Evolutionary conservation across 2,888 invertebrate species (phyloP), one percentile per base, ranked within the genome.

Genomic region (Acleris literana): DNA sequence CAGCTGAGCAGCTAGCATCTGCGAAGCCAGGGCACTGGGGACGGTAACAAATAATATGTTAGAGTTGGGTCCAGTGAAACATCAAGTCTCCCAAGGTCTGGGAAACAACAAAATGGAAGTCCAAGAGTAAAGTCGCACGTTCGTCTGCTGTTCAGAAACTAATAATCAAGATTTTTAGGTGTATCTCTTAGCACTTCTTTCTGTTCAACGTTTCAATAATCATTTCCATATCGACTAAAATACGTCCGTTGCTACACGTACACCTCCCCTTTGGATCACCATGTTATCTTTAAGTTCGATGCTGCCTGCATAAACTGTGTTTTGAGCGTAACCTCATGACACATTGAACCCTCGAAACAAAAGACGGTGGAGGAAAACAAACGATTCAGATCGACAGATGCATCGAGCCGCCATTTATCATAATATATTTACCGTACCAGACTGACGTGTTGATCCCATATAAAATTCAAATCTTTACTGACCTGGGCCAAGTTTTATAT

Each of bases 1-100:
- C 93, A 97, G 95, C 95, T 97, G 97, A 94, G 96, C 95, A 94
- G 97, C 97, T 95, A 97, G 96, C 97, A 97, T 97, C 97, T 97
- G 97, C 94, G 97, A 96, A 95, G 97, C 97, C 95, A 97, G 97
- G 96, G 97, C 97, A 97, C 97, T 97, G 96, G 95, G 95, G 94
- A 96, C 94, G 94, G 90, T 93, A 94, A 92, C 85, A 91, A 83
- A 87, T 85, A 79, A 83, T 81, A 83, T 85, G 88, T 92, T 92
- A 92, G 89, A 88, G 77, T 78, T 80, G 73, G 75, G 79, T 80
- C 81, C 82, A 84, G 79, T 81, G 79, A 72, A 71, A 73, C 71
- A 70, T 68, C 73, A 68, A 72, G 76, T 77, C 76, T 80, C 67
- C 73, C 76, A 68, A 68, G 59, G 43, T 71, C 72, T 72, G 76